Evolutionary conservation across 2,888 invertebrate species (phyloP).

Genomic region (Lasioglossum pauxillum): DNA sequence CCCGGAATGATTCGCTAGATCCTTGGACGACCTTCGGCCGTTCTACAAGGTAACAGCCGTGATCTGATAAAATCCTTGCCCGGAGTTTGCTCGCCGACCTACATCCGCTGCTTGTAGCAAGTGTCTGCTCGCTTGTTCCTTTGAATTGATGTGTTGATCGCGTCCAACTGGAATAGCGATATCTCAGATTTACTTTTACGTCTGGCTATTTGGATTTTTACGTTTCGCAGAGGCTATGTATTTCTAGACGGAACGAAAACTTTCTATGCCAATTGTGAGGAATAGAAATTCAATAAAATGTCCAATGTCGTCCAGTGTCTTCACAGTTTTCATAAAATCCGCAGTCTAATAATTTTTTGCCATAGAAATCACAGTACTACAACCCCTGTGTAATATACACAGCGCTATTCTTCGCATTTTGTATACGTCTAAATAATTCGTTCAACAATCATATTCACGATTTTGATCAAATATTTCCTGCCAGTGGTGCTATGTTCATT

Average conservation of each 20-base stretch:
- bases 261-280: neutral
- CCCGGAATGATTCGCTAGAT: slow-evolving; percentile 21
- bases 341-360: neutral
- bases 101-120: neutral
- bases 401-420: neutral
- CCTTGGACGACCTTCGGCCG: slow-evolving; percentile 49
- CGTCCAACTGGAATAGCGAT: neutral
- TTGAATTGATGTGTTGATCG: neutral
- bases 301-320: neutral
- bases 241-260: neutral
- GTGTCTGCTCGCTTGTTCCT: neutral
- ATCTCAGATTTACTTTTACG: neutral
- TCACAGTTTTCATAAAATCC: neutral
- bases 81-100: slow-evolving; percentile 31
- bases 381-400: too few relatives aligned
- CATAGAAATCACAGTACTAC: too few relatives aligned
- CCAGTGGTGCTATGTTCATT: too few relatives aligned
- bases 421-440: neutral
- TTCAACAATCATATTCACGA: neutral
- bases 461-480: neutral
- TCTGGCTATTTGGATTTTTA: neutral
- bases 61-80: slow-evolving; percentile 27
- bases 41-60: slow-evolving; percentile 39
- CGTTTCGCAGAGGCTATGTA: neutral
- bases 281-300: neutral